Evolutionary conservation across 2,888 invertebrate species (phyloP).

Genomic region (Nemotelus nigrinus): DNA sequence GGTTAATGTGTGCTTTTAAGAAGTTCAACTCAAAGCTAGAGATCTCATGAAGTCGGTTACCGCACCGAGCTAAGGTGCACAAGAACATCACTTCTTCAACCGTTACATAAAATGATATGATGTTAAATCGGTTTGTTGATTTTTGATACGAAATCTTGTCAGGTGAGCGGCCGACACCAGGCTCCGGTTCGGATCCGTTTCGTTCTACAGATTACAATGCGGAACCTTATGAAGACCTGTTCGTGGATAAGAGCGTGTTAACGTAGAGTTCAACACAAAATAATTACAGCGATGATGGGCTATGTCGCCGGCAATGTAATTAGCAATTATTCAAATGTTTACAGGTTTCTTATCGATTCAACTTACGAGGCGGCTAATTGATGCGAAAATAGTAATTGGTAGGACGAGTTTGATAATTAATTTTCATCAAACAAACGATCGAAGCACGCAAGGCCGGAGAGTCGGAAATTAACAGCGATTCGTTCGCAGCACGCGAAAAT

Average conservation of each 20-base stretch:
- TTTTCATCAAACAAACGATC: neutral
- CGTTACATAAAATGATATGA: constrained; percentile 9
- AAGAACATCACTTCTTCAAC: neutral
- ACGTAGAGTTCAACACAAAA: neutral
- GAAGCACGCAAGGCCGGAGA: neutral
- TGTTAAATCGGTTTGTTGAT: neutral
- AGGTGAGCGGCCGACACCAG: neutral
- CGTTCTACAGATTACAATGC: neutral
- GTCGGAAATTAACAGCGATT: neutral
- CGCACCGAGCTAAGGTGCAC: neutral
- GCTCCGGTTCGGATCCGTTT: neutral
- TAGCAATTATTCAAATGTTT: constrained; percentile 14
- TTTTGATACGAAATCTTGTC: neutral
- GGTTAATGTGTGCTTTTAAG: neutral
- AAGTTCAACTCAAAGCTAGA: neutral
- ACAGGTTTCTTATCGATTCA: neutral
- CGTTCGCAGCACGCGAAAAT: neutral
- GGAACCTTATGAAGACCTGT: neutral
- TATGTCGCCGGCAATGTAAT: constrained; percentile 11
- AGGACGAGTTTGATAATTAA: neutral
- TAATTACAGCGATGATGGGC: constrained; percentile 1
- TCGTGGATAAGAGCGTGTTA: neutral
- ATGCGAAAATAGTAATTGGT: neutral
- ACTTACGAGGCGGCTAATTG: neutral
- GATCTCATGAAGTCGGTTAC: neutral